These are phyloP conservation scores for Himalopsyche kuldschensis DNA, from an alignment of 2,888 invertebrate genomes.

Conservation along the genomic window DNA sequence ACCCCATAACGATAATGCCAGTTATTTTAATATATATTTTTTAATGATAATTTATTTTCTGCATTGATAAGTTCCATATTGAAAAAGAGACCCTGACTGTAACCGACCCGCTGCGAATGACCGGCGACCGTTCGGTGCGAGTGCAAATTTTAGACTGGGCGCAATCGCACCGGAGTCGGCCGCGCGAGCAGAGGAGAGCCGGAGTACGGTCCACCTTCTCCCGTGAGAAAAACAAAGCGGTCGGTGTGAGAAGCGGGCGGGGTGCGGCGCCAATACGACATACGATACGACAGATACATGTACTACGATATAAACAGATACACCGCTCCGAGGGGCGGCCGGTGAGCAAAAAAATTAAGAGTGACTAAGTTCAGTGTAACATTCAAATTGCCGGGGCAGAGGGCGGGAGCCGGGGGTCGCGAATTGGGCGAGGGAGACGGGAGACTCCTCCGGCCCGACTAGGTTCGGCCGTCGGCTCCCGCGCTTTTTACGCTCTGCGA, in stretches of 20 bases:
- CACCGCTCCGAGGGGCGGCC: constrained; percentile 20
- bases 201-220: constrained; percentile 3
- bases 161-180: too few species aligned
- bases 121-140: too few species aligned
- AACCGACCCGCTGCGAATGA: too few species aligned
- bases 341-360: constrained; percentile 39
- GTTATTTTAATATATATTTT: too few species aligned
- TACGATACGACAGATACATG: constrained; percentile 8
- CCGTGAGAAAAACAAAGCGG: constrained; percentile 21
- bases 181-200: background rate
- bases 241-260: constrained; percentile 24
- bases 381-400: constrained; percentile 7
- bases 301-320: constrained; percentile 34
- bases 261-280: background rate
- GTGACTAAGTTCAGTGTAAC: constrained; percentile 49
- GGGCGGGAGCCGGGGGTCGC: constrained; percentile 13
- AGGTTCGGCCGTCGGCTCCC: background rate
- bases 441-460: background rate
- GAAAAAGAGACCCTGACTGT: too few species aligned
- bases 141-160: too few species aligned
- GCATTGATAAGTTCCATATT: too few species aligned
- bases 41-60: too few species aligned
- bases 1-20: too few species aligned
- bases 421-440: constrained; percentile 27
- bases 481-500: background rate